Percentiles rank a stretch among this genome's conserved stretches.
Evolutionary conservation across 2,113 vertebrate species (phyloP).

Genomic region (Cyphomyrus discorhynchus): DNA sequence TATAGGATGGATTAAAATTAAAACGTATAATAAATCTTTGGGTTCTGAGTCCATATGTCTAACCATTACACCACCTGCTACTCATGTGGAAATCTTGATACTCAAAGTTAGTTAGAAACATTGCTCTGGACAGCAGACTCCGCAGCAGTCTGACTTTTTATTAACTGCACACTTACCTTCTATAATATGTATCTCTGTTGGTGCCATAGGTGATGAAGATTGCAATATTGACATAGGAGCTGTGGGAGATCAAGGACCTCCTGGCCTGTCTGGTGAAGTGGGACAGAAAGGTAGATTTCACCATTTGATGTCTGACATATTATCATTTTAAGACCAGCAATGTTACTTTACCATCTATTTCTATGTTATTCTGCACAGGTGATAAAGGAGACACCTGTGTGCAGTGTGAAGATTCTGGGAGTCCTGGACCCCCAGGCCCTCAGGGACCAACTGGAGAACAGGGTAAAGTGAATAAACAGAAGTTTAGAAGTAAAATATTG

Average conservation of each 20-base stretch:
- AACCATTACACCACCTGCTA: neutral
- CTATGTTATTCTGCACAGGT: constrained; percentile 55
- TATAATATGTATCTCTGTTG: neutral
- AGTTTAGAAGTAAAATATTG: neutral
- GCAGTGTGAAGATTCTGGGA: constrained; percentile 58
- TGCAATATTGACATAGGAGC: constrained; percentile 53
- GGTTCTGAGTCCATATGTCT: neutral
- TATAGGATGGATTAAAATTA: neutral
- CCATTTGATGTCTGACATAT: neutral
- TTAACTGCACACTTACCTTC: neutral
- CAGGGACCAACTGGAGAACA: constrained; percentile 68
- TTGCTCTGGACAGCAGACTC: neutral
- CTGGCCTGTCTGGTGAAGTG: constrained; percentile 75
- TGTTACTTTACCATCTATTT: neutral
- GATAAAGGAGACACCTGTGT: constrained; percentile 78
- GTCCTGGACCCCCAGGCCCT: constrained; percentile 52
- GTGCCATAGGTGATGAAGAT: constrained; percentile 30
- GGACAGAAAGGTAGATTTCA: constrained; percentile 82
- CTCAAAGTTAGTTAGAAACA: neutral
- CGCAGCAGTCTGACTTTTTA: neutral
- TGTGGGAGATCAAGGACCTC: constrained; percentile 64
- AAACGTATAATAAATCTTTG: neutral
- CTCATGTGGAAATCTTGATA: neutral
- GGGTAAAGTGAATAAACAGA: constrained; percentile 57
- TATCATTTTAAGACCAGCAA: neutral